These are phyloP conservation scores for Salvelinus alpinus DNA, from an alignment of 2,113 vertebrate genomes.

Conservation along the genomic window DNA sequence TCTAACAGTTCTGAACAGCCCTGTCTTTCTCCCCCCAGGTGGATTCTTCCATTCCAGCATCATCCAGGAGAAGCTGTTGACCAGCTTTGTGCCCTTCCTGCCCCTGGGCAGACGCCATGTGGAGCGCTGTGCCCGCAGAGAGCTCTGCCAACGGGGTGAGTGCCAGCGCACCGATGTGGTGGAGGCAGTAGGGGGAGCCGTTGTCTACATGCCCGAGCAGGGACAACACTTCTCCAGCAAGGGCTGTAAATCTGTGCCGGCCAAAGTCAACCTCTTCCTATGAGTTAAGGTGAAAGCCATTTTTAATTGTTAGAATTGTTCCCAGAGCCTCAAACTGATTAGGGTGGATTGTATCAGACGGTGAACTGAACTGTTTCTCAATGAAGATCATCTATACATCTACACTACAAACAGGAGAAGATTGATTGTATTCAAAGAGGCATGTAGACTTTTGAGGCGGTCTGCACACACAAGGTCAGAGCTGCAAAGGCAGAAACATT, in stretches of 20 bases:
- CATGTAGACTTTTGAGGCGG: too few relatives aligned
- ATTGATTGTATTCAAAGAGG: too few relatives aligned
- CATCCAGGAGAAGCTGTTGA: constrained; percentile 79
- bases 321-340: not conserved
- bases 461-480: not conserved
- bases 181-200: constrained; percentile 77
- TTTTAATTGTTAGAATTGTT: not conserved
- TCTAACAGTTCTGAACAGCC: constrained; percentile 5
- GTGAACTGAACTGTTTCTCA: too few relatives aligned
- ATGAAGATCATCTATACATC: too few relatives aligned
- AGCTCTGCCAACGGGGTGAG: constrained; percentile 80
- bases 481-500: not conserved
- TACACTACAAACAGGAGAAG: too few relatives aligned
- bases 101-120: constrained; percentile 79
- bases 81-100: constrained; percentile 84
- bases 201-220: constrained; percentile 79
- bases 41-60: constrained; percentile 88
- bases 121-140: constrained; percentile 78
- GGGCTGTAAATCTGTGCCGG: constrained; percentile 84
- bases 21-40: constrained; percentile 65
- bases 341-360: too few relatives aligned
- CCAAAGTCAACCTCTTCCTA: constrained; percentile 83
- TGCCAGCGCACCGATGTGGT: constrained; percentile 66
- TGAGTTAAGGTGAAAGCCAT: constrained; percentile 58
- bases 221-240: constrained; percentile 87